These are phyloP conservation scores for Neoseiulus cucumeris DNA, from an alignment of 1,140 invertebrate species.

Conservation along the genomic window DNA sequence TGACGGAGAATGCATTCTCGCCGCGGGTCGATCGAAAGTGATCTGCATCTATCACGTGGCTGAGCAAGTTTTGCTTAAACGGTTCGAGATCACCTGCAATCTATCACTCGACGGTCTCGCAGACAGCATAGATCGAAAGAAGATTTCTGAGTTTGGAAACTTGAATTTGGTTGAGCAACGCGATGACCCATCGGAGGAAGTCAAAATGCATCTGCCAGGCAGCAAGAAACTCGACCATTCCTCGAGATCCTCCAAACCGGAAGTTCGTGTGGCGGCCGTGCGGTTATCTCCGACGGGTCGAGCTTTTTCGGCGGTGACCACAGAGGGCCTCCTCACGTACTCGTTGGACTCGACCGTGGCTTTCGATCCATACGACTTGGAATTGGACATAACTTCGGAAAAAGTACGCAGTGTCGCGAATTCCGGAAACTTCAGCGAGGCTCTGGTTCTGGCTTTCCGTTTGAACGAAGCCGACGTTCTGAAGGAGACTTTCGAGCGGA, in stretches of 20 bases:
- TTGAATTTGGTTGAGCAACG: conserved; percentile 58
- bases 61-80: conserved; percentile 58
- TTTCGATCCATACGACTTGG: conserved; percentile 69
- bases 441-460: conserved; percentile 61
- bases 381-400: conserved; percentile 52
- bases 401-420: conserved; percentile 38
- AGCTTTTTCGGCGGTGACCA: conserved; percentile 69
- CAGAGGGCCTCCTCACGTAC: conserved; percentile 81
- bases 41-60: conserved; percentile 71
- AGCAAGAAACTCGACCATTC: conserved; percentile 71
- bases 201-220: conserved; percentile 59
- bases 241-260: conserved; percentile 56
- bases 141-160: conserved; percentile 84
- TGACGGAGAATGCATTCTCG: conserved; percentile 68
- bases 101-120: conserved; percentile 76
- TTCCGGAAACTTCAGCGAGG: conserved; percentile 42
- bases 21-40: conserved; percentile 74
- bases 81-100: conserved; percentile 85
- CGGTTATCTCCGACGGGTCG: conserved; percentile 84
- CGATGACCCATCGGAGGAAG: conserved; percentile 42
- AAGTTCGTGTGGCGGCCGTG: conserved; percentile 60
- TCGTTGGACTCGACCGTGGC: conserved; percentile 51
- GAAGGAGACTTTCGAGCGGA: conserved; percentile 58
- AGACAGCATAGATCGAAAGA: conserved; percentile 71
- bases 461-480: conserved; percentile 62